phyloP scores from a whole-genome alignment of 2,888 invertebrate species.

The Eristalis tenax region DNA sequence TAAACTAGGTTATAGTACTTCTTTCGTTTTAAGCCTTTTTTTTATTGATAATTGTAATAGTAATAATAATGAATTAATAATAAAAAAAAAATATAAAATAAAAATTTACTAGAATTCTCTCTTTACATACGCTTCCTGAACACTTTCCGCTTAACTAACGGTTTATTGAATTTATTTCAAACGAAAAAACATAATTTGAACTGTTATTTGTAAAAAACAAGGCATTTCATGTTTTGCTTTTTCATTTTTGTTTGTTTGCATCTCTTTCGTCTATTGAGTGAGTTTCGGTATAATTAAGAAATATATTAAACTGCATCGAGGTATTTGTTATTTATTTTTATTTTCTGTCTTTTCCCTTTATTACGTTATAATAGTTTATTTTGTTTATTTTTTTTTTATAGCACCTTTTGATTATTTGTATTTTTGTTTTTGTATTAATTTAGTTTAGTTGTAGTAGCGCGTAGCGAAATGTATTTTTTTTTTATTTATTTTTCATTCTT shows the following conservation, averaged over 20 bases:
- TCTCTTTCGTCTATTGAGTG: slow-evolving; percentile 14
- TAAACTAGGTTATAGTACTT: slow-evolving; percentile 69
- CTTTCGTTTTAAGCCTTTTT: slow-evolving; percentile 46
- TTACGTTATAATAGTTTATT: slow-evolving; percentile 54
- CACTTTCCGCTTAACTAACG: slow-evolving; percentile 50
- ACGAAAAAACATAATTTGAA: slow-evolving; percentile 63
- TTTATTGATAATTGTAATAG: slow-evolving; percentile 26
- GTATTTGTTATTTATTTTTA: slow-evolving; percentile 52
- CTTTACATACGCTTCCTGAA: slow-evolving; percentile 55
- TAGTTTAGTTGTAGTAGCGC: slow-evolving; percentile 55
- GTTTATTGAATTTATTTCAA: slow-evolving; percentile 47
- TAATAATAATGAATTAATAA: slow-evolving; percentile 25
- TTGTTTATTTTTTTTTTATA: slow-evolving; percentile 75
- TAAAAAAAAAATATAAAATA: slow-evolving; percentile 15
- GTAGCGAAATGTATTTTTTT: slow-evolving; percentile 26
- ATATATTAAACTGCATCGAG: slow-evolving; percentile 67
- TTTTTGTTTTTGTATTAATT: slow-evolving; percentile 40
- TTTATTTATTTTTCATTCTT: slow-evolving; percentile 9
- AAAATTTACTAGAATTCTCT: slow-evolving; percentile 58
- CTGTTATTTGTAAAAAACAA: slow-evolving; percentile 67
- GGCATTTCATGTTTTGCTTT: slow-evolving; percentile 70
- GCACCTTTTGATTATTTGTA: slow-evolving; percentile 79
- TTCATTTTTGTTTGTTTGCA: slow-evolving; percentile 46
- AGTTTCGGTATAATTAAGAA: slow-evolving; percentile 44
- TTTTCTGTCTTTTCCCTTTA: slow-evolving; percentile 50